Percentiles rank a stretch among this genome's conserved stretches.
phyloP scores from a whole-genome alignment of 2,113 vertebrate species.

The Cyprinodon variegatus region DNA sequence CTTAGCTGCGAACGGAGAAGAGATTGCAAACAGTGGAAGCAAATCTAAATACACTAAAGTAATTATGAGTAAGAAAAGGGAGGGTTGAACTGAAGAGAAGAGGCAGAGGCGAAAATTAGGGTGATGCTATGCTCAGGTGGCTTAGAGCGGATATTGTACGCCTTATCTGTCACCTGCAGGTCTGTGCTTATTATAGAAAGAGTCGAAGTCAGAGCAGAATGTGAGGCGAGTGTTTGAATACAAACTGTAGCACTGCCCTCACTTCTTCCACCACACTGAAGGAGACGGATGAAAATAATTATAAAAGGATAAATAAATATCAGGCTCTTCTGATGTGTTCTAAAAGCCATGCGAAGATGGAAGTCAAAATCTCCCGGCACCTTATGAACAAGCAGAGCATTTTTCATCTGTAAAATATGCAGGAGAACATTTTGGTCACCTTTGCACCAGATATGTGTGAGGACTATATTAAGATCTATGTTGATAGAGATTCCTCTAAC shows the following conservation, averaged over 20 bases:
- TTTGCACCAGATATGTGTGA: constrained; percentile 12
- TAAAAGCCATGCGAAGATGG: constrained; percentile 33
- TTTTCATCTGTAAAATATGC: constrained; percentile 18
- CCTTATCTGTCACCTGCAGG: constrained; percentile 81
- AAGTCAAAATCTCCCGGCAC: background rate
- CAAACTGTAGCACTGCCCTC: constrained; percentile 12
- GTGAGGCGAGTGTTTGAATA: constrained; percentile 32
- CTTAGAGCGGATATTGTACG: constrained; percentile 65
- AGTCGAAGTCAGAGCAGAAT: constrained; percentile 61
- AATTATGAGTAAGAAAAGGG: constrained; percentile 41
- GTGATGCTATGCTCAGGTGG: constrained; percentile 60
- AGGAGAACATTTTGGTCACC: constrained; percentile 19
- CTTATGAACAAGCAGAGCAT: background rate
- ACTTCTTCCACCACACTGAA: constrained; percentile 11
- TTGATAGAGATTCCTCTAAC: constrained; percentile 1
- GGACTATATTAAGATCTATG: constrained; percentile 11
- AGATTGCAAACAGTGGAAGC: constrained; percentile 22
- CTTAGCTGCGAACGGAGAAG: constrained; percentile 1
- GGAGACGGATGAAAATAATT: constrained; percentile 20
- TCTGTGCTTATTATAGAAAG: constrained; percentile 72
- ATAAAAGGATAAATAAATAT: constrained; percentile 17
- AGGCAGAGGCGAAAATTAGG: constrained; percentile 40
- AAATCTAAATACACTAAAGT: constrained; percentile 35
- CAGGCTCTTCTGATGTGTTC: constrained; percentile 20
- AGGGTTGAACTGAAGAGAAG: constrained; percentile 20